A percentile compares a stretch with the other conserved stretches of the same genome.
phyloP scores from a whole-genome alignment of 2,888 invertebrate genomes.

The Thymelicus acteon region DNA sequence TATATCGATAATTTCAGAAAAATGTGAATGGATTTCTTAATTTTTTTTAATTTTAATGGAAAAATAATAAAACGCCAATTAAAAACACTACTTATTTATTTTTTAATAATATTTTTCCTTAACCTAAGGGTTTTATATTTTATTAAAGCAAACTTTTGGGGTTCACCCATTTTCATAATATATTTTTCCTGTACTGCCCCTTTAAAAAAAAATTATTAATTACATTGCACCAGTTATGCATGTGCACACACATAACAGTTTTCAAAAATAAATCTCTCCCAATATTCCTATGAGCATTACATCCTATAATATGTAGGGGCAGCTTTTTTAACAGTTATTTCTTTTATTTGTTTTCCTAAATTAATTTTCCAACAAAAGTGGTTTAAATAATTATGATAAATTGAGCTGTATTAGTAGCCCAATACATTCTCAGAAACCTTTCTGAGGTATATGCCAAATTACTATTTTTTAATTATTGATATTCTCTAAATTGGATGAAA shows the following conservation, averaged over 20 bases:
- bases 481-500: too few relatives aligned
- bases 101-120: background rate
- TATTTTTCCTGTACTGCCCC: constrained; percentile 27
- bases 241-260: constrained; percentile 20
- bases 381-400: too few relatives aligned
- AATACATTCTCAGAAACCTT: too few relatives aligned
- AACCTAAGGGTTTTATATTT: background rate
- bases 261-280: constrained; percentile 24
- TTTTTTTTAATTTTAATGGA: background rate
- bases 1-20: background rate
- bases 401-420: too few relatives aligned
- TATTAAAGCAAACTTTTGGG: background rate
- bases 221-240: constrained; percentile 38
- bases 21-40: background rate
- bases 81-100: background rate
- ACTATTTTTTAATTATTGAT: too few relatives aligned
- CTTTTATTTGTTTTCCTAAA: too few relatives aligned
- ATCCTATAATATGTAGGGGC: too few relatives aligned
- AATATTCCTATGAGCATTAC: background rate
- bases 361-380: too few relatives aligned
- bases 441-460: too few relatives aligned
- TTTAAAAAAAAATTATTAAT: constrained; percentile 36
- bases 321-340: too few relatives aligned
- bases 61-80: background rate
- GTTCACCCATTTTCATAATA: background rate